phyloP scores from a whole-genome alignment of 2,113 vertebrate genomes.

The Oreochromis tanganicae region DNA sequence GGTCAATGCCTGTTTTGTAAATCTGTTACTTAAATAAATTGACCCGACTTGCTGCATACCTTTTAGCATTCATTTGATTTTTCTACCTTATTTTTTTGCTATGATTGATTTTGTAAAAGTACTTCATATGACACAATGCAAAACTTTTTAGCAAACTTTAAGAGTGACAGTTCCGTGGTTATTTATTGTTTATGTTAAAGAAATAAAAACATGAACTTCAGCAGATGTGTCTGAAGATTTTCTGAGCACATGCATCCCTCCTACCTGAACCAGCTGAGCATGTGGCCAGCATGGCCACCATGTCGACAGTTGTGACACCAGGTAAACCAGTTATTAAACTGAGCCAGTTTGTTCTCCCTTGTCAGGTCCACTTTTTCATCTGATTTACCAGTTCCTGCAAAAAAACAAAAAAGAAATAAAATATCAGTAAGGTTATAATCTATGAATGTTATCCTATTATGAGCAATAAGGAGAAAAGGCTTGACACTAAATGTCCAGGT shows the following conservation, averaged over 20 bases:
- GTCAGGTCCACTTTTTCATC: constrained; percentile 95
- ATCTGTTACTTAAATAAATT: background rate
- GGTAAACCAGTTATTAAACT: constrained; percentile 99
- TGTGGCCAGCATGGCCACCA: constrained; percentile 95
- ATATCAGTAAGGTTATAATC: background rate
- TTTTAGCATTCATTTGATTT: background rate
- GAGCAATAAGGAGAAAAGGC: background rate
- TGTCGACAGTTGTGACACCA: constrained; percentile 99
- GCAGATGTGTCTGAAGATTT: background rate
- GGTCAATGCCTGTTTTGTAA: background rate
- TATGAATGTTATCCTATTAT: background rate
- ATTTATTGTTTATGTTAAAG: background rate
- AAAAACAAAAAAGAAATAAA: background rate
- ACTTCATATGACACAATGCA: background rate
- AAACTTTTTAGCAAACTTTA: background rate
- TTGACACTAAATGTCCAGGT: background rate
- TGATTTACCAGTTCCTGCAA: constrained; percentile 84
- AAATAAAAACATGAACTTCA: background rate
- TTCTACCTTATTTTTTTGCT: background rate
- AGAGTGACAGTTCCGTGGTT: accelerated
- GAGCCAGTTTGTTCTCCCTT: constrained; percentile 95
- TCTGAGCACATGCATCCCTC: background rate
- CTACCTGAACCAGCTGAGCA: constrained; percentile 99
- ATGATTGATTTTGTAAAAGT: background rate
- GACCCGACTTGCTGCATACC: background rate